Evolutionary conservation across 2,113 vertebrate species (phyloP).

Genomic region (Phainopepla nitens): DNA sequence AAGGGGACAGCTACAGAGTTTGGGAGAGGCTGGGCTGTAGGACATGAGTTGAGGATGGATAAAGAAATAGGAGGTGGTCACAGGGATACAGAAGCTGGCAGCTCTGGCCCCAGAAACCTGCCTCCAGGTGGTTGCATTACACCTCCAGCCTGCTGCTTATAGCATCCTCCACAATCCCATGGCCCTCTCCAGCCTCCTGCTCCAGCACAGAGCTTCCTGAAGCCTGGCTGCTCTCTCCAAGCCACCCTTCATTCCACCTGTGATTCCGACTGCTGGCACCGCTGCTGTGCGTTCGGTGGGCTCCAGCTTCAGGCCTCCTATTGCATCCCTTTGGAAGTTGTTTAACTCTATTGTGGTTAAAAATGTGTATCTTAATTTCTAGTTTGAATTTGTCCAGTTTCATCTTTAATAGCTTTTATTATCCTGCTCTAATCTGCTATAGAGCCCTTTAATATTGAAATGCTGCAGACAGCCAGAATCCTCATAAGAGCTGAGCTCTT

Average conservation of each 20-base stretch:
- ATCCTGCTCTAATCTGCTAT: background rate
- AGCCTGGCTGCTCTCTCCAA: background rate
- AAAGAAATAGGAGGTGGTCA: background rate
- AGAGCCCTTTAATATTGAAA: constrained; percentile 30
- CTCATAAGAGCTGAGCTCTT: background rate
- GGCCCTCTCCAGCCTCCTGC: background rate
- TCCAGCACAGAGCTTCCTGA: background rate
- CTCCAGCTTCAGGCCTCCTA: background rate
- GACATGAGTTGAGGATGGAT: background rate
- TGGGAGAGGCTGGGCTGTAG: background rate
- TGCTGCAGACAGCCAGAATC: background rate
- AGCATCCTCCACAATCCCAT: accelerated
- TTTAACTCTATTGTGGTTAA: background rate
- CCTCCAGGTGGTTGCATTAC: background rate
- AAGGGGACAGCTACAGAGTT: background rate
- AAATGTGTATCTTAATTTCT: constrained; percentile 13
- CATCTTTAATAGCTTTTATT: constrained; percentile 28
- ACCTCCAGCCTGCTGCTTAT: background rate
- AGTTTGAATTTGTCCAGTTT: constrained; percentile 26
- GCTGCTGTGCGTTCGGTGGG: accelerated
- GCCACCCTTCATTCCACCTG: background rate
- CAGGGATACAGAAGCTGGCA: background rate
- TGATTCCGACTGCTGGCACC: accelerated
- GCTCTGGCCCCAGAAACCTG: background rate
- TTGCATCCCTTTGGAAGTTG: background rate